Evolutionary conservation across 2,888 invertebrate species (phyloP), one percentile per base, ranked within the genome.

Genomic region (Thera obeliscata): DNA sequence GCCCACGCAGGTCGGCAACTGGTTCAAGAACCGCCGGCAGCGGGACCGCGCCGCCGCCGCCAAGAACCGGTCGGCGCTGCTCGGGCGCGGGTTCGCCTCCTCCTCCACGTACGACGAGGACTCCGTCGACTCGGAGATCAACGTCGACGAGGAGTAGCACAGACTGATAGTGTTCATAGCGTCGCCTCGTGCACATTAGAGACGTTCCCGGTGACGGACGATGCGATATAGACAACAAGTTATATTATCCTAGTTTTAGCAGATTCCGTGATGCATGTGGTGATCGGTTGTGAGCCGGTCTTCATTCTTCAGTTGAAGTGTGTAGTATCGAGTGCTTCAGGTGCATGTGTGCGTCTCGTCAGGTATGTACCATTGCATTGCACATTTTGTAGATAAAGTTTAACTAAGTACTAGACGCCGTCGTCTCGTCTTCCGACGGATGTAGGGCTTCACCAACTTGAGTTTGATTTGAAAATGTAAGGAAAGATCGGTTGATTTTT

Each of bases 21-120:
- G 99, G 99, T 99, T 99, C 95, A 99, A 99, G 94, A 99, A 99
- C 94, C 95, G 99, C 78, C 95, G 99, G 87, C 99, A 99, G 94
- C 94, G 99, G 73, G 99, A 99, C 89, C 95, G 99, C 78, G 98
- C 98, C 22, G 98, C 98, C 56, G 98, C 99, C 66, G 98, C 99
- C 73, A 99, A 99, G 95, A 99, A 99, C 95, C 97, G 98, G 96
- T 99, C 95, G 93, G 96, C 93, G 70, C 85, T 93, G 74, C 89
- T 93, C 58, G 93, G 93, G 65, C 86, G 93, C 67, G 93, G 94
- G 60, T 93, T 93, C 83, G 93, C 93, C 66, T 92, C 93, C 74
- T 93, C 93, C 74, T 93, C 93, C 78, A 91, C 93, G 11, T 93
- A 93, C 88, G 93, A 93, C 81, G 93, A 93, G 81, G 93, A 93